Percentiles rank a stretch among this genome's conserved stretches.
Evolutionary conservation across 2,113 vertebrate genomes (phyloP).

Genomic region (Mixornis gularis): DNA sequence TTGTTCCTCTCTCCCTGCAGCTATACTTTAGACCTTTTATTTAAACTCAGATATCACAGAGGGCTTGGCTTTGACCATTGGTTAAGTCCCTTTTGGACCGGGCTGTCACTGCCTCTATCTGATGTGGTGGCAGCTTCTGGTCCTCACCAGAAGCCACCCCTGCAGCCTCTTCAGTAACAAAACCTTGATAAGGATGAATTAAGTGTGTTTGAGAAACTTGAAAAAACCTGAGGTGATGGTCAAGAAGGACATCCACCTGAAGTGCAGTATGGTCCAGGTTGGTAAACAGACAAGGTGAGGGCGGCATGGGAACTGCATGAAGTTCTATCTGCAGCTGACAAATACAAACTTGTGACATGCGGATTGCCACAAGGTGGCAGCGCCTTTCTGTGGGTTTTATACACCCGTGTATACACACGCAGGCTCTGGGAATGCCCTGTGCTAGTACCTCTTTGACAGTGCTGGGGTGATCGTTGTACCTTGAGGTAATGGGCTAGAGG

Average conservation of each 20-base stretch:
- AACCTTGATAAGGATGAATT: neutral
- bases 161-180: neutral
- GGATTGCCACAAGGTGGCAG: neutral
- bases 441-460: neutral
- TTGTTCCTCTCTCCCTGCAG: neutral
- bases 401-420: fast-evolving
- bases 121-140: neutral
- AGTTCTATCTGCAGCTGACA: neutral
- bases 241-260: neutral
- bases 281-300: neutral
- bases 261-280: neutral
- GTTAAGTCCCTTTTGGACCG: neutral
- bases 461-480: neutral
- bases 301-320: neutral
- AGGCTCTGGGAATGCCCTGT: neutral
- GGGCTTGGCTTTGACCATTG: neutral
- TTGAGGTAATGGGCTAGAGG: neutral
- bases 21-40: neutral
- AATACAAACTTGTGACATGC: neutral
- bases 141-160: neutral
- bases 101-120: neutral
- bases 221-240: neutral
- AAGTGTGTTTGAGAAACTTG: neutral
- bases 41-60: neutral
- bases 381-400: neutral